A percentile compares a stretch with the other conserved stretches of the same genome.
These are phyloP conservation scores for Cantharis rufa DNA, from an alignment of 2,888 invertebrate species.

Conservation along the genomic window DNA sequence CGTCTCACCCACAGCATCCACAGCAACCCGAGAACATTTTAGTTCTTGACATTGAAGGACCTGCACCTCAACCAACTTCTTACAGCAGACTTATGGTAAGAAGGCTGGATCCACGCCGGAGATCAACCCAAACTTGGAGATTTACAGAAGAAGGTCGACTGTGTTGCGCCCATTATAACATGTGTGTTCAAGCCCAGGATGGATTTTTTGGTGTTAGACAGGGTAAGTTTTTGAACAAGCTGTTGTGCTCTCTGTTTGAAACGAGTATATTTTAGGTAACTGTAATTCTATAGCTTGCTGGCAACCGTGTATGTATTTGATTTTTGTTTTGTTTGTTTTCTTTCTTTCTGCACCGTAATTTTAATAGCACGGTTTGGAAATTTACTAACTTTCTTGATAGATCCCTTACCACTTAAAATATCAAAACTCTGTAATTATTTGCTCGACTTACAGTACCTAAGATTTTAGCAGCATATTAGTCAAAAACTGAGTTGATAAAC, in stretches of 20 bases:
- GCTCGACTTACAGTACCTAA: too few relatives aligned
- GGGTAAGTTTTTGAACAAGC: slow-evolving; percentile 41
- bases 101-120: slow-evolving; percentile 80
- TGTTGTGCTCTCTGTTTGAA: slow-evolving; percentile 4
- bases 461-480: too few relatives aligned
- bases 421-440: too few relatives aligned
- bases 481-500: too few relatives aligned
- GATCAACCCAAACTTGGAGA: slow-evolving; percentile 91
- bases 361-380: background rate
- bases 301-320: slow-evolving; percentile 63
- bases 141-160: slow-evolving; percentile 83
- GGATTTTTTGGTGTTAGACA: slow-evolving; percentile 61
- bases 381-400: background rate
- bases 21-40: slow-evolving; percentile 53
- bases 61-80: slow-evolving; percentile 82
- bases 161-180: slow-evolving; percentile 83
- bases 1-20: slow-evolving; percentile 53
- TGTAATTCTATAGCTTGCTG: slow-evolving; percentile 59
- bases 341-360: background rate
- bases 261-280: slow-evolving; percentile 43
- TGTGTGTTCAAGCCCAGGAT: slow-evolving; percentile 82
- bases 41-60: slow-evolving; percentile 88
- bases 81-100: slow-evolving; percentile 78
- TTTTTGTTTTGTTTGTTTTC: slow-evolving; percentile 2
- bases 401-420: background rate